Conservation (phyloP, 2,113 vertebrate genomes). For the Myiozetetes cayanensis region DNA sequence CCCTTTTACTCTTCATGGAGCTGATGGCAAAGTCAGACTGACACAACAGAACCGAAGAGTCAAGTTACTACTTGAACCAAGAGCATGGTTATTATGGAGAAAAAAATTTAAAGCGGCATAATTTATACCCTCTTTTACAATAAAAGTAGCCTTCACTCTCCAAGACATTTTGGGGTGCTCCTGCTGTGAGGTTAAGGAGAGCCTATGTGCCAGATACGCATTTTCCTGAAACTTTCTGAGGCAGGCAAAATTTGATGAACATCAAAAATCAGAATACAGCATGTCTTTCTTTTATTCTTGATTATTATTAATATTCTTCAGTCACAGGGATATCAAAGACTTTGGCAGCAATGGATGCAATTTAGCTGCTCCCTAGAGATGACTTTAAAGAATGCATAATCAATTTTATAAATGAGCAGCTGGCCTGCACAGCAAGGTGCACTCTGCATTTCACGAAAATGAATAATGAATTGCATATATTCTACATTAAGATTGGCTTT, state of each 20-base stretch:
- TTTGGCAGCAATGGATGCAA: neutral
- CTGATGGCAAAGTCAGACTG: neutral
- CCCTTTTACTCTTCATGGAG: neutral
- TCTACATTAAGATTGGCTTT: neutral
- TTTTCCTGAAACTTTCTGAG: neutral
- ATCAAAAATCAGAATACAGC: neutral
- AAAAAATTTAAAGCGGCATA: neutral
- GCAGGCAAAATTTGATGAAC: neutral
- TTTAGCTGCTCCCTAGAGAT: slow-evolving; percentile 24
- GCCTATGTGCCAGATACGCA: neutral
- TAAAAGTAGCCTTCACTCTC: neutral
- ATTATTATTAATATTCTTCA: slow-evolving; percentile 12
- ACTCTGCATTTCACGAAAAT: neutral
- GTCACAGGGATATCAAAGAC: neutral
- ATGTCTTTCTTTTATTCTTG: neutral
- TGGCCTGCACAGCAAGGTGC: slow-evolving; percentile 29
- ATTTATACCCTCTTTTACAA: neutral
- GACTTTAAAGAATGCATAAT: slow-evolving; percentile 20
- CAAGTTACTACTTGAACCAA: neutral
- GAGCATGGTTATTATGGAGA: neutral
- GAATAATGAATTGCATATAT: neutral
- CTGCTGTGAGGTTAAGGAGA: neutral
- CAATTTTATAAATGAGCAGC: slow-evolving; percentile 40
- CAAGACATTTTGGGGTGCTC: neutral
- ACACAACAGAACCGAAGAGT: neutral